These are phyloP conservation scores for Ophonus ardosiacus DNA, from an alignment of 2,888 invertebrate species.

Conservation along the genomic window DNA sequence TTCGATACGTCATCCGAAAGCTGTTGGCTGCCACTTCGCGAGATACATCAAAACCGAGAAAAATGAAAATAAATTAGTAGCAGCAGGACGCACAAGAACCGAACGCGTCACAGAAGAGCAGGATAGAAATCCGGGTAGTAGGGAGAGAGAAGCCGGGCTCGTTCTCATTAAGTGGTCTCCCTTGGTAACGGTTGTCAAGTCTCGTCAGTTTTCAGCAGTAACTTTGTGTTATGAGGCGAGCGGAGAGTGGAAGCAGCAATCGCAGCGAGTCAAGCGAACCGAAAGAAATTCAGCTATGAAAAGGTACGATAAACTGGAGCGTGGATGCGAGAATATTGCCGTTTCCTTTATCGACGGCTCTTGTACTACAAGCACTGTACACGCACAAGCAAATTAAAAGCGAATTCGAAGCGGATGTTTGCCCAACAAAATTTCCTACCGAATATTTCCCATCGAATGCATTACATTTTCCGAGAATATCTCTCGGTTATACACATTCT, in stretches of 20 bases:
- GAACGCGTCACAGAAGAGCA: neutral
- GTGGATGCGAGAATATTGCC: conserved; percentile 66
- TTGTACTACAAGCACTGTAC: conserved; percentile 42
- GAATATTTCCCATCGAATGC: neutral
- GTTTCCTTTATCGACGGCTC: conserved; percentile 62
- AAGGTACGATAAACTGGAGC: conserved; percentile 68
- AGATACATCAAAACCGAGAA: conserved; percentile 53
- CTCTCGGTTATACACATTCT: too few relatives aligned
- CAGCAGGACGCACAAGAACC: conserved; percentile 51
- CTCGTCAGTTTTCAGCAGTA: conserved; percentile 68
- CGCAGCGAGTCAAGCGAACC: conserved; percentile 62
- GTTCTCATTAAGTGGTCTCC: conserved; percentile 75
- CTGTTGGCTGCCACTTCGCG: conserved; percentile 49
- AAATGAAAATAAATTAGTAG: conserved; percentile 63
- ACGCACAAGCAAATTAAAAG: conserved; percentile 55
- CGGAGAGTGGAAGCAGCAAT: conserved; percentile 62
- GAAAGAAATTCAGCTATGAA: conserved; percentile 62
- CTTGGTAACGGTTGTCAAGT: conserved; percentile 74
- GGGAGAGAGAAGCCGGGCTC: conserved; percentile 65
- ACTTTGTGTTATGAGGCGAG: conserved; percentile 62
- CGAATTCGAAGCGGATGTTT: conserved; percentile 3
- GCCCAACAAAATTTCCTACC: neutral
- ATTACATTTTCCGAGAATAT: too few relatives aligned
- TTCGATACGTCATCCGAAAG: conserved; percentile 53
- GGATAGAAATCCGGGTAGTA: neutral